Conservation (phyloP, 2,888 invertebrate species). For the Agonopterix alstromeriana region DNA sequence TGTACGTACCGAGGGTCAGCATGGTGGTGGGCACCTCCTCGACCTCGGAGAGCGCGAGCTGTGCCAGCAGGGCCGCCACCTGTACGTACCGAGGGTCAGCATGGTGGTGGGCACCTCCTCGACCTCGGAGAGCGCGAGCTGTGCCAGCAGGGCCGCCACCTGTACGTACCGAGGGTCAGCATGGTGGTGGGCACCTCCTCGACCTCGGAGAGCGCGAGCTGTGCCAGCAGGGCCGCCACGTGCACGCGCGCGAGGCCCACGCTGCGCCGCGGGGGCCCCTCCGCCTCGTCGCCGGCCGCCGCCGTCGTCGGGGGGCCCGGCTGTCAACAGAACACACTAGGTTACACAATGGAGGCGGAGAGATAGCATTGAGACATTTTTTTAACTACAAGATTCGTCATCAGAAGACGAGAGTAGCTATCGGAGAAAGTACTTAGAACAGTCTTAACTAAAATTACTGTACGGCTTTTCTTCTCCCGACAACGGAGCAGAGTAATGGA, state of each 20-base stretch:
- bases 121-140: neutral
- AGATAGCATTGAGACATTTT: too few relatives aligned
- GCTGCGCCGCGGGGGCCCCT: constrained; percentile 1
- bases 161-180: constrained; percentile 75
- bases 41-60: constrained; percentile 84
- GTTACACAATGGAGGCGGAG: too few relatives aligned
- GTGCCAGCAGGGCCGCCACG: constrained; percentile 86
- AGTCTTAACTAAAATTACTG: too few relatives aligned
- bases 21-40: constrained; percentile 34
- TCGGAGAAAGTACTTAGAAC: too few relatives aligned
- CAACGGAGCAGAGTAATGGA: too few relatives aligned
- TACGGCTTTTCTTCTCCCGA: too few relatives aligned
- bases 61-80: constrained; percentile 86
- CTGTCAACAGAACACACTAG: neutral
- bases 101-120: too few relatives aligned
- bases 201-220: constrained; percentile 84
- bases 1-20: too few relatives aligned
- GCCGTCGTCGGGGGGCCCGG: constrained; percentile 9
- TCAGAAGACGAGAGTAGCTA: too few relatives aligned
- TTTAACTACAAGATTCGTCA: too few relatives aligned
- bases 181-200: constrained; percentile 82
- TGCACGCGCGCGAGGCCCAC: constrained; percentile 46
- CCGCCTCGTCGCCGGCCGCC: constrained; percentile 2
- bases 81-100: constrained; percentile 43
- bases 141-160: constrained; percentile 85